Evolutionary conservation across 2,113 vertebrate genomes (phyloP).

Genomic region (Zosterops lateralis): DNA sequence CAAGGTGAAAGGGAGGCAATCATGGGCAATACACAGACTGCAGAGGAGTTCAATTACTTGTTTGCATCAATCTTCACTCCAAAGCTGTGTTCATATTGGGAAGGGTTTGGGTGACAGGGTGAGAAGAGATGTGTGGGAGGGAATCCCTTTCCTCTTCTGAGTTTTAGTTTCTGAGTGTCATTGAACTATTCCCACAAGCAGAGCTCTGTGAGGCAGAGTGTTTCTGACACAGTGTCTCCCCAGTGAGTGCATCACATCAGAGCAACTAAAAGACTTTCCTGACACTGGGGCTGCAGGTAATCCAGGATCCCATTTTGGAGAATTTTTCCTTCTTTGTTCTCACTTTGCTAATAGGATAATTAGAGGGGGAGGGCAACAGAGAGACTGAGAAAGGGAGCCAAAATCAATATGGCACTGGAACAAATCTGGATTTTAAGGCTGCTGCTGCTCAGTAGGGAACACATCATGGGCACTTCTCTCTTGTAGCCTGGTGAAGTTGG

Average conservation of each 20-base stretch:
- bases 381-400: not conserved
- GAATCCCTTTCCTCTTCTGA: constrained; percentile 20
- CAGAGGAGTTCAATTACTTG: constrained; percentile 19
- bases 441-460: not conserved
- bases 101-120: not conserved
- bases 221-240: not conserved
- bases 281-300: not conserved
- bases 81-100: not conserved
- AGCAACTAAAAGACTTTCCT: not conserved
- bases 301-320: not conserved
- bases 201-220: not conserved
- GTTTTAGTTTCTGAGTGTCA: constrained; percentile 1
- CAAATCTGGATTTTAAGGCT: not conserved
- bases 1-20: constrained; percentile 16
- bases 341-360: not conserved
- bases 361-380: not conserved
- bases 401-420: not conserved
- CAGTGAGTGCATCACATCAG: not conserved
- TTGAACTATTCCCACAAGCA: not conserved
- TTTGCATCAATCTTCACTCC: constrained; percentile 22
- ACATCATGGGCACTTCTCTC: not conserved
- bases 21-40: not conserved
- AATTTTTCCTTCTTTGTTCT: not conserved
- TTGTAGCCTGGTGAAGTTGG: rapidly evolving
- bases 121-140: constrained; percentile 31